A percentile compares a stretch with the other conserved stretches of the same genome.
phyloP scores from a whole-genome alignment of 1,140 invertebrate genomes.

The Vanessa atalanta region DNA sequence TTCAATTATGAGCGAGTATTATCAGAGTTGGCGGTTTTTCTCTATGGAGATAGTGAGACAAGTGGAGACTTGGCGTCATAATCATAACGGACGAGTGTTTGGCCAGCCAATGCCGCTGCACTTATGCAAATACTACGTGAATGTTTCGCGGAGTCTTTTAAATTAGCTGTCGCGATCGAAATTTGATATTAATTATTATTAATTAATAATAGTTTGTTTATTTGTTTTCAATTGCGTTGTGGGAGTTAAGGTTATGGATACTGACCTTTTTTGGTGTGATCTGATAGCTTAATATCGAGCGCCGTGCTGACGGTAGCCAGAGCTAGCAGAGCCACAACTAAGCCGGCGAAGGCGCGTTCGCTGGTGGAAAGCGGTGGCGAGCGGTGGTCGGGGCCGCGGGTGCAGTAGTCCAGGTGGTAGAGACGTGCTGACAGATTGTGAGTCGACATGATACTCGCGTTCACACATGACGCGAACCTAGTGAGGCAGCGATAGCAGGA shows the following conservation, averaged over 20 bases:
- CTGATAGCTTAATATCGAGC: conserved; percentile 54
- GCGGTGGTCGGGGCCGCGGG: conserved; percentile 24
- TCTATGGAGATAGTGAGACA: too few relatives aligned
- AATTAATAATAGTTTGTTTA: too few relatives aligned
- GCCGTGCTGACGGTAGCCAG: conserved; percentile 57
- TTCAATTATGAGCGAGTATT: too few relatives aligned
- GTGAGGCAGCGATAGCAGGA: not conserved
- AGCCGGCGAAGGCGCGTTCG: conserved; percentile 50
- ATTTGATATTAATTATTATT: too few relatives aligned
- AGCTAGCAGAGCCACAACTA: conserved; percentile 50
- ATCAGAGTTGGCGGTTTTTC: too few relatives aligned
- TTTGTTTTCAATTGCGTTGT: too few relatives aligned
- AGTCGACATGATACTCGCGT: conserved; percentile 47
- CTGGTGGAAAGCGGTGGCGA: conserved; percentile 36
- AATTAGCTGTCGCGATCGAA: too few relatives aligned
- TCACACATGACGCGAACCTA: conserved; percentile 67
- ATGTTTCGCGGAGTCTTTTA: too few relatives aligned
- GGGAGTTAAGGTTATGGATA: not conserved
- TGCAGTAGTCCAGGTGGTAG: conserved; percentile 59
- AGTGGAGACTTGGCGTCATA: too few relatives aligned
- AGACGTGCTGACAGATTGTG: conserved; percentile 59
- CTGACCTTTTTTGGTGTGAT: conserved; percentile 58
- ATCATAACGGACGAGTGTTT: too few relatives aligned
- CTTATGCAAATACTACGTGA: too few relatives aligned
- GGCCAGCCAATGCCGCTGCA: too few relatives aligned